A percentile compares a stretch with the other conserved stretches of the same genome.
Evolutionary conservation across 2,888 invertebrate genomes (phyloP).

Genomic region (Lithodes maja): DNA sequence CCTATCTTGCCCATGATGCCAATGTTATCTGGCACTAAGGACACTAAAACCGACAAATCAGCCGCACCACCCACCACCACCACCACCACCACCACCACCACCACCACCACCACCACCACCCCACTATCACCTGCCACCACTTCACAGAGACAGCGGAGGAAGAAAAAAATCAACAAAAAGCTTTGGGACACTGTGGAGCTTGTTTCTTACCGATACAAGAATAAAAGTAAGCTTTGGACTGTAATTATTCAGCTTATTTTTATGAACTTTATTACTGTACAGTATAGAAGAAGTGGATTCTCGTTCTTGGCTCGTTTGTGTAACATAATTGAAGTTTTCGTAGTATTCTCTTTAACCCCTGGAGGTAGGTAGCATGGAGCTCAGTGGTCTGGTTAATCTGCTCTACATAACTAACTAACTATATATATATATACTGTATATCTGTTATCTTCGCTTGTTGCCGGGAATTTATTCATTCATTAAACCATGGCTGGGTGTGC

Average conservation of each 20-base stretch:
- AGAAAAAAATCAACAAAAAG: slow-evolving; percentile 39
- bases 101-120: slow-evolving; percentile 9
- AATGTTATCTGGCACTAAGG: slow-evolving; percentile 13
- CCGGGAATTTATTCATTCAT: no score
- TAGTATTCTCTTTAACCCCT: no score
- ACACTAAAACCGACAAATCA: neutral
- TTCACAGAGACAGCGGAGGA: slow-evolving; percentile 18
- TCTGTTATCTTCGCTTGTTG: no score
- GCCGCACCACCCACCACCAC: neutral
- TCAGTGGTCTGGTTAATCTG: no score
- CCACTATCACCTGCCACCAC: neutral
- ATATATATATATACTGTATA: no score
- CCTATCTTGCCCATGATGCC: slow-evolving; percentile 61
- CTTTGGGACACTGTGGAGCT: slow-evolving; percentile 34
- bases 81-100: slow-evolving; percentile 9
- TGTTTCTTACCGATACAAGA: slow-evolving; percentile 23
- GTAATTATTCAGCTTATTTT: neutral
- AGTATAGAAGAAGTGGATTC: no score
- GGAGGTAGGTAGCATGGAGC: no score
- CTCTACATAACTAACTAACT: no score
- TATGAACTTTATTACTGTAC: no score
- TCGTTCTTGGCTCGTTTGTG: no score
- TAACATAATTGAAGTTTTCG: no score
- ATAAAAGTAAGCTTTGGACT: slow-evolving; percentile 2
- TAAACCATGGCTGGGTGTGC: no score